These are phyloP conservation scores for Rattus rattus DNA, from an alignment of 2,113 vertebrate species.

Conservation along the genomic window DNA sequence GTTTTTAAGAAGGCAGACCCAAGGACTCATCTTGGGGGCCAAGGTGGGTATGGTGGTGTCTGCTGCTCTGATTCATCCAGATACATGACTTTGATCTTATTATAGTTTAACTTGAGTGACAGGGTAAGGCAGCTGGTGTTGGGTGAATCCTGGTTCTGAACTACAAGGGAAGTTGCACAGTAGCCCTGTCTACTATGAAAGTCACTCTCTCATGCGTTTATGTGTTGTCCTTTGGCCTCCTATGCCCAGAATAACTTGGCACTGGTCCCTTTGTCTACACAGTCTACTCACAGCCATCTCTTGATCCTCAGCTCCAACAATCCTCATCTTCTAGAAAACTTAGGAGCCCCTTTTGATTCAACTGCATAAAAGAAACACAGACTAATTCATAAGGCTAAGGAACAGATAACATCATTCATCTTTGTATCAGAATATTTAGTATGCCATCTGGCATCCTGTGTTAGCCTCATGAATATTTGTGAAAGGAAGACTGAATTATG, in stretches of 20 bases:
- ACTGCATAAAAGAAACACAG: conserved; percentile 43
- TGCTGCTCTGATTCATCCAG: not conserved
- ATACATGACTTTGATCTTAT: not conserved
- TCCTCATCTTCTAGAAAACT: conserved; percentile 41
- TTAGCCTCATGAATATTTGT: conserved; percentile 69
- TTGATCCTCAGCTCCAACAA: conserved; percentile 30
- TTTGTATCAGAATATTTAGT: conserved; percentile 66
- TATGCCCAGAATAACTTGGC: conserved; percentile 13
- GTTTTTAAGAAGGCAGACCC: not conserved
- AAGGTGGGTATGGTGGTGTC: not conserved
- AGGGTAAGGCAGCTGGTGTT: not conserved
- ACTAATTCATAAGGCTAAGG: conserved; percentile 51
- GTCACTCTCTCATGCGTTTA: not conserved
- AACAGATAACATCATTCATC: conserved; percentile 60
- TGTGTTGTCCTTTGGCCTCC: not conserved
- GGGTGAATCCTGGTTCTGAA: not conserved
- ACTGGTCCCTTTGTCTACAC: not conserved
- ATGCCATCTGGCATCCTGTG: conserved; percentile 55
- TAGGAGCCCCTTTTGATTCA: conserved; percentile 36
- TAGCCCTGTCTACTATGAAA: not conserved
- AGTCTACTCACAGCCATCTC: conserved; percentile 13
- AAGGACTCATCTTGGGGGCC: not conserved
- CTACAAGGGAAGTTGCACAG: not conserved
- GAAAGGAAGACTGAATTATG: conserved; percentile 56
- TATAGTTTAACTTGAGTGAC: not conserved